Evolutionary conservation across 2,797 vertebrate species (phyloP).

Genomic region (Menidia menidia): DNA sequence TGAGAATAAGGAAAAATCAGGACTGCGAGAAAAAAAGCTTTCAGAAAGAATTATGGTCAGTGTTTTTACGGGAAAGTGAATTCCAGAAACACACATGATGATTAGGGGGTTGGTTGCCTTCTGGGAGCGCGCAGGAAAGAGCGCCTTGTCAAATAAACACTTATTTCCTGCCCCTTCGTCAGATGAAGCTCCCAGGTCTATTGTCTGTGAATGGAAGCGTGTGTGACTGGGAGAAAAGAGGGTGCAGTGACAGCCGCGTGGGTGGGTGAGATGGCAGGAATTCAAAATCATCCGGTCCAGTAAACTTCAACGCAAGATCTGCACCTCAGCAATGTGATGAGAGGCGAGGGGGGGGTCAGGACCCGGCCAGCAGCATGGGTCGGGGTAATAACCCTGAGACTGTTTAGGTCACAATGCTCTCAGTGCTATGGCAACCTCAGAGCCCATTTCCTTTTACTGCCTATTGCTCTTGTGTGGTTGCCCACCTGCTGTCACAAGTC

Average conservation of each 20-base stretch:
- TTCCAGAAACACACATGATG: constrained; percentile 47
- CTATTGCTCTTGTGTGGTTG: constrained; percentile 66
- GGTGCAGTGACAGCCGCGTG: constrained; percentile 44
- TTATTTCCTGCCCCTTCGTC: constrained; percentile 81
- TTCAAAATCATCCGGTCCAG: constrained; percentile 58
- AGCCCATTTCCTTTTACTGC: constrained; percentile 61
- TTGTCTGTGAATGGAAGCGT: constrained; percentile 49
- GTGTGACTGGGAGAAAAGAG: constrained; percentile 31
- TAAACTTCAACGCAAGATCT: constrained; percentile 48
- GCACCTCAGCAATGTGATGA: constrained; percentile 40
- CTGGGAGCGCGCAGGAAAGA: constrained; percentile 80
- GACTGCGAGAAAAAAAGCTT: constrained; percentile 39
- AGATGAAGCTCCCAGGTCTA: constrained; percentile 41
- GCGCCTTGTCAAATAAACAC: constrained; percentile 84
- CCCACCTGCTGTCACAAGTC: constrained; percentile 70
- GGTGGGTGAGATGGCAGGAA: constrained; percentile 57
- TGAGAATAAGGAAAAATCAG: constrained; percentile 33
- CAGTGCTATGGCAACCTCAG: constrained; percentile 70
- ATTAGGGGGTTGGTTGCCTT: constrained; percentile 41
- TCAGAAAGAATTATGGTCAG: constrained; percentile 32
- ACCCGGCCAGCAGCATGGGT: constrained; percentile 32
- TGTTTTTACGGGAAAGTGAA: constrained; percentile 46
- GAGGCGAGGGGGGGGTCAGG: constrained; percentile 33
- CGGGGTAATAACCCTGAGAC: constrained; percentile 58
- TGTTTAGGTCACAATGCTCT: constrained; percentile 72